Evolutionary conservation across 2,113 vertebrate species (phyloP).

Genomic region (Gymnogyps californianus): DNA sequence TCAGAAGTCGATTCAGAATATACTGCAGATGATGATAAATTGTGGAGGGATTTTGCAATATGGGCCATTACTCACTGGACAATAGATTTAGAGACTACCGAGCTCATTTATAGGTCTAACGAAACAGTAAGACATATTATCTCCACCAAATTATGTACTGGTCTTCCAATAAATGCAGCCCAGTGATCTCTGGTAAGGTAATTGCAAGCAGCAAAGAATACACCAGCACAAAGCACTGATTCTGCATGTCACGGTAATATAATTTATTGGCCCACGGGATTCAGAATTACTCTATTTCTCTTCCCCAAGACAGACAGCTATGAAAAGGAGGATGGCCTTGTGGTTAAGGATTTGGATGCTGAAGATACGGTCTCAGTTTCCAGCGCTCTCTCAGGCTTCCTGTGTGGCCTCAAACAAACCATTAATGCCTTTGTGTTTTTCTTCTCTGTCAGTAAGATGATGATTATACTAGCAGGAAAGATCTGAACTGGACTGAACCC

Average conservation of each 20-base stretch:
- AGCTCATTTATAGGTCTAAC: not conserved
- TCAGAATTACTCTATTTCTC: constrained; percentile 53
- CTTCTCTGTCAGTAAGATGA: constrained; percentile 50
- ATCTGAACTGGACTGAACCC: constrained; percentile 11
- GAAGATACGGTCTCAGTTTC: constrained; percentile 11
- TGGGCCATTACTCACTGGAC: not conserved
- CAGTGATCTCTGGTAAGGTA: constrained; percentile 10
- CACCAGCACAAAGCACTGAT: not conserved
- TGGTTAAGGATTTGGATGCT: constrained; percentile 60
- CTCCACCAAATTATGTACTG: not conserved
- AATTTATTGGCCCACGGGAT: constrained; percentile 11
- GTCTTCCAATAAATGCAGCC: not conserved
- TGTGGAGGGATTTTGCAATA: not conserved
- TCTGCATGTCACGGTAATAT: not conserved
- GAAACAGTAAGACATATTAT: not conserved
- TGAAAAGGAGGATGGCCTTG: constrained; percentile 56
- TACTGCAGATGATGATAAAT: not conserved
- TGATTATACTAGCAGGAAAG: constrained; percentile 36
- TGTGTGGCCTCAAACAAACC: constrained; percentile 58
- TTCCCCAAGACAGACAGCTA: constrained; percentile 10
- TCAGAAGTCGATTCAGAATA: not conserved
- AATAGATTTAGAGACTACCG: constrained; percentile 17
- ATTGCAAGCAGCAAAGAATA: constrained; percentile 11
- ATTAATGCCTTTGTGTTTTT: constrained; percentile 61
- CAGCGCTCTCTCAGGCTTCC: constrained; percentile 46